Percentiles rank a stretch among this genome's conserved stretches.
phyloP scores from a whole-genome alignment of 1,140 invertebrate genomes.

The Drosophila bocqueti region DNA sequence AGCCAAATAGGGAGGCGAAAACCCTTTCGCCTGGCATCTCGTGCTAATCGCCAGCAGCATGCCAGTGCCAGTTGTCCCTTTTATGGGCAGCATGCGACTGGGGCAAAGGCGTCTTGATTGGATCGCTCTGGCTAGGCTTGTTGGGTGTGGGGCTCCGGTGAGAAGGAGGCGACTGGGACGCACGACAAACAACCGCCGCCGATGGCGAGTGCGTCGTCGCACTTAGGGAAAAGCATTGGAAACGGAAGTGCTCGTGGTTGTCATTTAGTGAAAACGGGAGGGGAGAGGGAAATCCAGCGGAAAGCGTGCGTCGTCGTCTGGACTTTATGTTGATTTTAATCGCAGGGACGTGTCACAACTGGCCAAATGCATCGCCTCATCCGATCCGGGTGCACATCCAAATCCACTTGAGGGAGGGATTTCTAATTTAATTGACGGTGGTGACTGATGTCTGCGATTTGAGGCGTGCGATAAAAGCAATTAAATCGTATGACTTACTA shows the following conservation, averaged over 20 bases:
- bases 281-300: constrained; percentile 5
- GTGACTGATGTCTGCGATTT: constrained; percentile 51
- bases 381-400: constrained; percentile 4
- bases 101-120: constrained; percentile 37
- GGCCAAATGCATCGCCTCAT: constrained; percentile 51
- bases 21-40: constrained; percentile 46
- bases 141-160: constrained; percentile 1
- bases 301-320: constrained; percentile 28
- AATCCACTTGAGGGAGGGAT: constrained; percentile 9
- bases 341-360: constrained; percentile 59
- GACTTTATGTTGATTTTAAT: constrained; percentile 63
- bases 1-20: constrained; percentile 39
- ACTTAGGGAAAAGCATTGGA: constrained; percentile 39
- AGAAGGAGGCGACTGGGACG: constrained; percentile 25
- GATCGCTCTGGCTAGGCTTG: constrained; percentile 13
- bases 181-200: constrained; percentile 12
- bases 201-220: constrained; percentile 33
- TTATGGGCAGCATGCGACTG: constrained; percentile 40
- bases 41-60: constrained; percentile 52
- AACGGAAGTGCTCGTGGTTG: constrained; percentile 60
- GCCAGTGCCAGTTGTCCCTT: constrained; percentile 40
- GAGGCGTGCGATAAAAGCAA: constrained; percentile 61
- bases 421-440: constrained; percentile 63
- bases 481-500: constrained; percentile 63
- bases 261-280: constrained; percentile 45